These are phyloP conservation scores for Eupithecia dodoneata DNA, from an alignment of 2,888 invertebrate species.

Conservation along the genomic window DNA sequence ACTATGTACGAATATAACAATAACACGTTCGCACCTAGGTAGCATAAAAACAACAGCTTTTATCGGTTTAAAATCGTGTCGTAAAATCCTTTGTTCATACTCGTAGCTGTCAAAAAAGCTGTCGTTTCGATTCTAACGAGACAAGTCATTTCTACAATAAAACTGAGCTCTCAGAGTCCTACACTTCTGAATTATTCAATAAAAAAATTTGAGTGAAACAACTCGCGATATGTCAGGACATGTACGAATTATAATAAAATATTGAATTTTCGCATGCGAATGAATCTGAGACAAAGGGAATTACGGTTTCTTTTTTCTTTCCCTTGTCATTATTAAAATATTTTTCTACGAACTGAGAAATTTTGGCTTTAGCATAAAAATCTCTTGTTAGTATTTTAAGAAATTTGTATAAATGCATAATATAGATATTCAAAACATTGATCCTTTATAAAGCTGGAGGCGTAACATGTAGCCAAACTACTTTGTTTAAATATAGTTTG, in stretches of 20 bases:
- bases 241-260: conserved; percentile 72
- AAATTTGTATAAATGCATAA: background rate
- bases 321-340: conserved; percentile 27
- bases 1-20: conserved; percentile 19
- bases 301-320: conserved; percentile 46
- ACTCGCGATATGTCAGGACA: conserved; percentile 70
- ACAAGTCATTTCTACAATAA: conserved; percentile 65
- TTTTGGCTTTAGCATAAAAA: background rate
- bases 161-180: conserved; percentile 54
- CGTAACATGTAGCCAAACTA: background rate
- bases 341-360: conserved; percentile 7
- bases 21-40: conserved; percentile 23
- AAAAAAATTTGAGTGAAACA: conserved; percentile 72
- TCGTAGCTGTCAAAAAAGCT: conserved; percentile 47
- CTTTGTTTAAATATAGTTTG: background rate
- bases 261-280: conserved; percentile 56
- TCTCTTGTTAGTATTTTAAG: background rate
- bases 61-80: conserved; percentile 30
- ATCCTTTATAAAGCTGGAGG: background rate
- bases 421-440: background rate
- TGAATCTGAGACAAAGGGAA: conserved; percentile 47
- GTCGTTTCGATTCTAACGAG: conserved; percentile 61
- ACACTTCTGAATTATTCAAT: conserved; percentile 77
- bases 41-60: conserved; percentile 27
- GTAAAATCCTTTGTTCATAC: conserved; percentile 40